A percentile compares a stretch with the other conserved stretches of the same genome.
Evolutionary conservation across 2,888 invertebrate species (phyloP).

Genomic region (Drosophila subquinaria): DNA sequence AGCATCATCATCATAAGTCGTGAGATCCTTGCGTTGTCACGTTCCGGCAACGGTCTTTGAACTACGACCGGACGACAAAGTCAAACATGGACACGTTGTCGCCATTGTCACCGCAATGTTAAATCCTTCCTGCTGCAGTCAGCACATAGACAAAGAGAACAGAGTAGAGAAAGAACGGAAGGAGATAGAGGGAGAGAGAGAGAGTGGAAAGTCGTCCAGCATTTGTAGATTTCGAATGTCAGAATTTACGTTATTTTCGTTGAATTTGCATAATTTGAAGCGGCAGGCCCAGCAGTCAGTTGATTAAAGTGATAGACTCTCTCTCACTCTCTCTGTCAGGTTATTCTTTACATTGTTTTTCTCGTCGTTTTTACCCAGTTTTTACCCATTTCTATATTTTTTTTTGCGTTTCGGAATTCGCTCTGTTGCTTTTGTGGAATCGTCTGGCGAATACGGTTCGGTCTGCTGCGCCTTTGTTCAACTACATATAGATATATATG

Average conservation of each 20-base stretch:
- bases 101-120: slow-evolving; percentile 53
- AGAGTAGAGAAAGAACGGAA: background rate
- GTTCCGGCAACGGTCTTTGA: slow-evolving; percentile 45
- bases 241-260: slow-evolving; percentile 74
- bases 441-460: slow-evolving; percentile 62
- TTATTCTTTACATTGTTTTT: slow-evolving; percentile 13
- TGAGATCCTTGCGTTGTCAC: slow-evolving; percentile 71
- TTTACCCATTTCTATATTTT: slow-evolving; percentile 4
- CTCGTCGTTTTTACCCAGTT: background rate
- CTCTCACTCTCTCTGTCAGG: slow-evolving; percentile 45
- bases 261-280: slow-evolving; percentile 75
- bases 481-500: slow-evolving; percentile 35
- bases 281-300: slow-evolving; percentile 57
- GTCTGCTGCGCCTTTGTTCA: slow-evolving; percentile 70
- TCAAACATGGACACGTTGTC: slow-evolving; percentile 69
- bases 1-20: slow-evolving; percentile 59
- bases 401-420: slow-evolving; percentile 20
- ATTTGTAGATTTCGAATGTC: slow-evolving; percentile 66
- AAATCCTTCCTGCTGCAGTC: slow-evolving; percentile 39
- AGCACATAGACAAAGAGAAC: slow-evolving; percentile 19
- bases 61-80: slow-evolving; percentile 46
- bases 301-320: slow-evolving; percentile 79
- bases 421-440: slow-evolving; percentile 40
- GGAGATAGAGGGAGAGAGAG: background rate
- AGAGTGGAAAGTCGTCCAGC: slow-evolving; percentile 32